These are phyloP conservation scores for Psittacara wagleri DNA, from an alignment of 2,113 vertebrate species.

Conservation along the genomic window DNA sequence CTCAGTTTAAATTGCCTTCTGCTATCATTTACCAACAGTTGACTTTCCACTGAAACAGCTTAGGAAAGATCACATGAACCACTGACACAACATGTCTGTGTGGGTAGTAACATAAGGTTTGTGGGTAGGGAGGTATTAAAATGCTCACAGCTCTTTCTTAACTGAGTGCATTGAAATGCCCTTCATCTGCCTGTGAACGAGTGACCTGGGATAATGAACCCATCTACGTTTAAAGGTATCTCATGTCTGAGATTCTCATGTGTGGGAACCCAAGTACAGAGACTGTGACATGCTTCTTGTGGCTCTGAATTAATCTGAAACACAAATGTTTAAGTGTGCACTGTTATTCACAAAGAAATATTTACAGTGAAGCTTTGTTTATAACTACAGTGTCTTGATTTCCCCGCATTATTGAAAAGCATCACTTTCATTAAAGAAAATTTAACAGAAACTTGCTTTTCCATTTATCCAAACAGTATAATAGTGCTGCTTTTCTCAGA, in stretches of 20 bases:
- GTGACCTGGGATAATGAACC: background rate
- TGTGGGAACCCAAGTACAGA: background rate
- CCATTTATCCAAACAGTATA: background rate
- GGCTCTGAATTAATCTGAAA: background rate
- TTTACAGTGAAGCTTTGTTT: background rate
- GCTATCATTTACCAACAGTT: background rate
- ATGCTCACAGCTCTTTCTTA: background rate
- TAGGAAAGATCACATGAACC: background rate
- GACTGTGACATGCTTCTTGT: background rate
- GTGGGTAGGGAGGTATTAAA: constrained; percentile 43
- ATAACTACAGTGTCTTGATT: background rate
- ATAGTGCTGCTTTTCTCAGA: background rate
- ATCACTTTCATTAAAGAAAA: background rate
- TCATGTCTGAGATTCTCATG: background rate
- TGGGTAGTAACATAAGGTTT: constrained; percentile 31
- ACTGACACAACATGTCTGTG: background rate
- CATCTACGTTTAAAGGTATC: background rate
- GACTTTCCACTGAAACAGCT: background rate
- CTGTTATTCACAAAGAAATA: background rate
- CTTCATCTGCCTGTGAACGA: background rate
- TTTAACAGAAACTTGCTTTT: background rate
- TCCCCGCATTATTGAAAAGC: background rate
- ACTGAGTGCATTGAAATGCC: background rate
- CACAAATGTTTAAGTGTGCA: background rate
- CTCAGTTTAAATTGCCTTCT: background rate